Percentiles rank a stretch among this genome's conserved stretches.
phyloP scores from a whole-genome alignment of 2,113 vertebrate genomes.

The Hypomesus transpacificus region DNA sequence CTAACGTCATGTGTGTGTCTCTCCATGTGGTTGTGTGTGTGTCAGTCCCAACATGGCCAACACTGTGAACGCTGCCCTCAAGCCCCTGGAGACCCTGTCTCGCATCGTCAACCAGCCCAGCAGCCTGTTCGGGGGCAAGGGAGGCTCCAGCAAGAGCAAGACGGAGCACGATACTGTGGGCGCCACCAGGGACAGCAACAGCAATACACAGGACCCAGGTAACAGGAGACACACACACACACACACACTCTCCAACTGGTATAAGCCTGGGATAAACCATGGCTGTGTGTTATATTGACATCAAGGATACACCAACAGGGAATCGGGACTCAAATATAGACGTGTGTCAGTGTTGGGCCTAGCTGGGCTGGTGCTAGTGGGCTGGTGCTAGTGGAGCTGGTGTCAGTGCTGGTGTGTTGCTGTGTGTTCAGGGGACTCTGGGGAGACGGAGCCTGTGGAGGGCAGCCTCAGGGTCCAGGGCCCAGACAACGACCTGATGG shows the following conservation, averaged over 20 bases:
- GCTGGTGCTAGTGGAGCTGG: too few relatives aligned
- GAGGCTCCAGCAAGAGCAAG: conserved; percentile 87
- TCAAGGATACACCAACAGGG: too few relatives aligned
- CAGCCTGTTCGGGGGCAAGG: conserved; percentile 88
- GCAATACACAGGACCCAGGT: conserved; percentile 87
- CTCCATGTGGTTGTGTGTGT: background rate
- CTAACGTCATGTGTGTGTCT: background rate
- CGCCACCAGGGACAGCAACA: conserved; percentile 78
- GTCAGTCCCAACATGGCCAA: conserved; percentile 93
- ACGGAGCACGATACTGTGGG: conserved; percentile 84
- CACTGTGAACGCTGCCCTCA: conserved; percentile 91
- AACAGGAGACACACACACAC: conserved; percentile 18
- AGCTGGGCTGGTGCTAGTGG: too few relatives aligned
- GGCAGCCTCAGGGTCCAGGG: conserved; percentile 81
- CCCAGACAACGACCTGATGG: conserved; percentile 88
- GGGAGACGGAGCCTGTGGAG: conserved; percentile 86
- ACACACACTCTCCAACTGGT: background rate
- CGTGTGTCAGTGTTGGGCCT: too few relatives aligned
- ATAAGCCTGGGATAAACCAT: background rate
- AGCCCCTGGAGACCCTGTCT: conserved; percentile 89
- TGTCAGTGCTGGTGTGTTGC: too few relatives aligned
- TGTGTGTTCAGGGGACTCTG: conserved; percentile 74
- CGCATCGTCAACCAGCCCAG: conserved; percentile 94
- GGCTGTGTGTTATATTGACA: too few relatives aligned
- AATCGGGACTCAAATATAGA: too few relatives aligned